These are phyloP conservation scores for Poeciliopsis paucimaculata DNA, from an alignment of 2,797 vertebrate genomes.

Conservation along the genomic window DNA sequence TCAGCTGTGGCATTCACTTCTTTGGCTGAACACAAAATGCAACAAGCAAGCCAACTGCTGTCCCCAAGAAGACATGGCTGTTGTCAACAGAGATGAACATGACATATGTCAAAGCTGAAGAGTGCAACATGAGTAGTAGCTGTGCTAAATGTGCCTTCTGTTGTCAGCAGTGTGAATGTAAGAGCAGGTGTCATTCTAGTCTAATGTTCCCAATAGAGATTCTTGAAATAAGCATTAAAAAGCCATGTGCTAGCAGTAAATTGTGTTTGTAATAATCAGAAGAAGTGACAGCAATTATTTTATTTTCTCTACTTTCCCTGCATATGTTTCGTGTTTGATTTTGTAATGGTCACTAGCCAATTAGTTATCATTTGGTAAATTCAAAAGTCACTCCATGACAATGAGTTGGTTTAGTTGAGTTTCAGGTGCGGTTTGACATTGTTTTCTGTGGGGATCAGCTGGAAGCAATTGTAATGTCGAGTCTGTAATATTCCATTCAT, in stretches of 20 bases:
- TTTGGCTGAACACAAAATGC: conserved; percentile 11
- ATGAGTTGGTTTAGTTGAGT: not conserved
- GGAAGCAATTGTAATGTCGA: not conserved
- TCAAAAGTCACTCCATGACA: not conserved
- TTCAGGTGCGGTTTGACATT: not conserved
- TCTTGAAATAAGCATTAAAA: not conserved
- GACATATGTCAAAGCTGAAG: conserved; percentile 42
- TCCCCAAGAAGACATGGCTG: conserved; percentile 20
- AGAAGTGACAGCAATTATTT: not conserved
- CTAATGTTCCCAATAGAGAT: conserved; percentile 14
- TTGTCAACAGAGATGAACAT: conserved; percentile 30
- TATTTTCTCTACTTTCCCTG: not conserved
- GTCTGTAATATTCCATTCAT: not conserved
- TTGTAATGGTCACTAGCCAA: not conserved
- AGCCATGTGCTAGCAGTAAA: not conserved
- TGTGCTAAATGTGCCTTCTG: conserved; percentile 47
- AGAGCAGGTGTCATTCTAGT: conserved; percentile 25
- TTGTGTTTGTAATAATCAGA: not conserved
- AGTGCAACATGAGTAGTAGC: conserved; percentile 52
- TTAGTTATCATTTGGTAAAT: not conserved
- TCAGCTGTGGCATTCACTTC: conserved; percentile 15
- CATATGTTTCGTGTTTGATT: not conserved
- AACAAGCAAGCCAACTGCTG: conserved; percentile 29
- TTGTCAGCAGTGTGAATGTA: conserved; percentile 39
- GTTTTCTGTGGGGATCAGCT: not conserved